Evolutionary conservation across 1,140 invertebrate species (phyloP), one percentile per base, ranked within the genome.

Genomic region (Drosophila lacertosa): DNA sequence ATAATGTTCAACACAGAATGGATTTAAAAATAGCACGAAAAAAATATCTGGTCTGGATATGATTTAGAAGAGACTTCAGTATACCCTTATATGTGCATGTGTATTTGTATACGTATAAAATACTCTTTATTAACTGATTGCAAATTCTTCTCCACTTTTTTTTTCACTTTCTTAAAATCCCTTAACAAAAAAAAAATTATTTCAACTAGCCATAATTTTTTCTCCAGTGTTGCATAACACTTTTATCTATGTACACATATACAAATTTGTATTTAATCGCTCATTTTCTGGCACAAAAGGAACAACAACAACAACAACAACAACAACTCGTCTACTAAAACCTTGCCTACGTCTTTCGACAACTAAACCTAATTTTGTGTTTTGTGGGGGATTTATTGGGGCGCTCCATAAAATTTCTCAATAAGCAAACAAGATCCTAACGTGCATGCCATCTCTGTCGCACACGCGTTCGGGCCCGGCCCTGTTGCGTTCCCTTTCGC

Each of bases 331-430:
- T 18, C 24, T 37, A 29, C 32, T 44, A 13, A 16, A 51, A 51
- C 58, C 63, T 70, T 45, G 72, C 66, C 66, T 57, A 77, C 66
- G 76, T 76, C 18, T 81, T 57, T 53, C 71, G 72, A 88, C 64
- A 67, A 60, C 68, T 16, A 16, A 60, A 55, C 37, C 47, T 58
- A 39, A 63, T 20, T n/a, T 59, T 45, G 33, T 33, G 11, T n/a
- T n/a, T n/a, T 67, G 45, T 50, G 45, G 45, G 37, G 68, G 71
- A 74, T 74, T 65, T 65, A 65, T 69, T 13, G 60, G 54, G 32
- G 53, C 53, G 54, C 60, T 65, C 35, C 63, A 83, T 64, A 76
- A 82, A 86, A 80, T 86, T 86, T 84, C 79, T 83, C 76, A 83
- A 83, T 76, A 83, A 80, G 81, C 80, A 79, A 72, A 62, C 60